These are phyloP conservation scores for Galaxias olidus DNA, from an alignment of 2,797 vertebrate genomes.

Conservation along the genomic window DNA sequence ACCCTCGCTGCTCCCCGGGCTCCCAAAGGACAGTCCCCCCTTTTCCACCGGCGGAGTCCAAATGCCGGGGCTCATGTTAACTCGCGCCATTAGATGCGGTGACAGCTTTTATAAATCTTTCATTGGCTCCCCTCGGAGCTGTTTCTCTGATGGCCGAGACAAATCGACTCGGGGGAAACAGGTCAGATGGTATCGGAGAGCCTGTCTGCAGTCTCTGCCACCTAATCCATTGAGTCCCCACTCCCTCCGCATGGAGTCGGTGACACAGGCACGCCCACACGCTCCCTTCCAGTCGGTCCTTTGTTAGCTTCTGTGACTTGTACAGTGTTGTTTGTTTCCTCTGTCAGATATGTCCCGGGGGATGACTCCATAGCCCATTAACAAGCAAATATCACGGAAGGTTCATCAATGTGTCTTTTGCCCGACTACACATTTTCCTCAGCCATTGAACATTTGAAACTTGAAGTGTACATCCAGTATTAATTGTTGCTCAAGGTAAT, in stretches of 20 bases:
- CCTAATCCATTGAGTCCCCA: slow-evolving; percentile 55
- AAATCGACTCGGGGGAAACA: slow-evolving; percentile 66
- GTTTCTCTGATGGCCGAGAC: slow-evolving; percentile 52
- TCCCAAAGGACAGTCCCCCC: slow-evolving; percentile 20
- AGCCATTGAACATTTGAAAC: too few relatives aligned
- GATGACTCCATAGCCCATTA: too few relatives aligned
- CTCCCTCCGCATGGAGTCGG: neutral
- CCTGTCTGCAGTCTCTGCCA: slow-evolving; percentile 52
- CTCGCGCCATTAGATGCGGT: slow-evolving; percentile 54
- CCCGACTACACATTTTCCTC: too few relatives aligned
- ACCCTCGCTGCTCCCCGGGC: slow-evolving; percentile 6
- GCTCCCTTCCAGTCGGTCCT: neutral
- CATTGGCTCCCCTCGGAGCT: slow-evolving; percentile 62
- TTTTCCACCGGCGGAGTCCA: slow-evolving; percentile 29
- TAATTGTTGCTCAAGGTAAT: too few relatives aligned
- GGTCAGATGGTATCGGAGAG: slow-evolving; percentile 61
- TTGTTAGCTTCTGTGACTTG: slow-evolving; percentile 6
- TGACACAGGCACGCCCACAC: slow-evolving; percentile 22
- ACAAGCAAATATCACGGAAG: too few relatives aligned
- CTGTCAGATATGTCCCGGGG: too few relatives aligned
- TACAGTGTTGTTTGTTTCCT: neutral
- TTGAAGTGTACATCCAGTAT: too few relatives aligned
- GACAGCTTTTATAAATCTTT: slow-evolving; percentile 66
- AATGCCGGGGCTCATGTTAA: slow-evolving; percentile 53
- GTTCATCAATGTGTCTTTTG: too few relatives aligned